A percentile compares a stretch with the other conserved stretches of the same genome.
phyloP scores from a whole-genome alignment of 2,888 invertebrate genomes.

The Drosophila leonis region DNA sequence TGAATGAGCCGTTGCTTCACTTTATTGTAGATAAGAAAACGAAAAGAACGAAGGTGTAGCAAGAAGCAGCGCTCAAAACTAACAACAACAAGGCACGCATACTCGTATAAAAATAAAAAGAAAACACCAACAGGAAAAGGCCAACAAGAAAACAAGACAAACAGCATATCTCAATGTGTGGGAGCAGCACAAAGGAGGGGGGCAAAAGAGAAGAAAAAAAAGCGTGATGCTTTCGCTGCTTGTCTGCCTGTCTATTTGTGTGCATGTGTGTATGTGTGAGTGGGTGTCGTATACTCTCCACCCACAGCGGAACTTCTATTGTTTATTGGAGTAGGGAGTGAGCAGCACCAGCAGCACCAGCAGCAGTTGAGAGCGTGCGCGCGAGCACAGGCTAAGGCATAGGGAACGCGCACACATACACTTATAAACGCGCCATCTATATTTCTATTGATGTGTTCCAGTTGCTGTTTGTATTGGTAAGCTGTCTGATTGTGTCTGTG shows the following conservation, averaged over 20 bases:
- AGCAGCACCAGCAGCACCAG: slow-evolving; percentile 34
- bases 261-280: slow-evolving; percentile 22
- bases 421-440: slow-evolving; percentile 18
- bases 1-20: slow-evolving; percentile 49
- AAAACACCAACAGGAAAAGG: slow-evolving; percentile 65
- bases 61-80: slow-evolving; percentile 48
- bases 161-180: slow-evolving; percentile 63
- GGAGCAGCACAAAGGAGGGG: slow-evolving; percentile 30
- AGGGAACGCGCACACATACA: slow-evolving; percentile 55
- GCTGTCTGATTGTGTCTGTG: slow-evolving; percentile 30
- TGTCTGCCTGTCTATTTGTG: slow-evolving; percentile 23
- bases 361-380: slow-evolving; percentile 65
- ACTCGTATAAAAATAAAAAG: slow-evolving; percentile 48
- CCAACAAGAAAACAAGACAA: slow-evolving; percentile 57
- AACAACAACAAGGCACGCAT: slow-evolving; percentile 46
- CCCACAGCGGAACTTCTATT: slow-evolving; percentile 65
- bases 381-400: slow-evolving; percentile 45
- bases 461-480: slow-evolving; percentile 51
- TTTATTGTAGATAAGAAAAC: slow-evolving; percentile 47
- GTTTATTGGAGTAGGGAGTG: slow-evolving; percentile 63
- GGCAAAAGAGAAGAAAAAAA: slow-evolving; percentile 16
- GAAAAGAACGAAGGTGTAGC: slow-evolving; percentile 35
- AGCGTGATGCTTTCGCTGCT: slow-evolving; percentile 52
- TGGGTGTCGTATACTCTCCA: slow-evolving; percentile 48
- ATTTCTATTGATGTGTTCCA: slow-evolving; percentile 57